These are phyloP conservation scores for Anadara kagoshimensis DNA, from an alignment of 1,140 invertebrate genomes.

Conservation along the genomic window DNA sequence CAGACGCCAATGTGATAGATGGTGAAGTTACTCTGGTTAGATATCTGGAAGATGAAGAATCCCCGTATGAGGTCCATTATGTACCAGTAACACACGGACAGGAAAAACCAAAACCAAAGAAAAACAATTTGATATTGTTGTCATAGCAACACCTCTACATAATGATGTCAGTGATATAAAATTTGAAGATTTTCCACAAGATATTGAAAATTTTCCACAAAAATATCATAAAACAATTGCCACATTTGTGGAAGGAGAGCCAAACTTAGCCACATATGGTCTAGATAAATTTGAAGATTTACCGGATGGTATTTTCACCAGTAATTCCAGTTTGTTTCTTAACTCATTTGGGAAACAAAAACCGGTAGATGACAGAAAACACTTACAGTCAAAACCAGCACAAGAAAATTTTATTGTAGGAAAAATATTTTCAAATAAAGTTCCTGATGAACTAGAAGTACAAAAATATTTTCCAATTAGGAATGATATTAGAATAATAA, in stretches of 20 bases:
- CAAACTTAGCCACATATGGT: slow-evolving; percentile 76
- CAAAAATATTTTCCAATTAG: slow-evolving; percentile 76
- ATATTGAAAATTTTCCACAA: slow-evolving; percentile 59
- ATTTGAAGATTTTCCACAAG: slow-evolving; percentile 72
- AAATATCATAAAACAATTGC: slow-evolving; percentile 78
- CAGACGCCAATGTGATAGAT: slow-evolving; percentile 72
- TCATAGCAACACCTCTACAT: slow-evolving; percentile 78
- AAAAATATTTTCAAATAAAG: slow-evolving; percentile 76
- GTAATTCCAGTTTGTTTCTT: slow-evolving; percentile 71
- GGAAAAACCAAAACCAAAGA: slow-evolving; percentile 27
- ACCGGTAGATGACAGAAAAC: slow-evolving; percentile 66
- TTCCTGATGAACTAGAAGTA: slow-evolving; percentile 74
- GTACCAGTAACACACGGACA: neutral
- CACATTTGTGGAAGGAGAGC: slow-evolving; percentile 77
- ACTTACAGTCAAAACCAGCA: slow-evolving; percentile 26
- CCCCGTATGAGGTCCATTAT: slow-evolving; percentile 54
- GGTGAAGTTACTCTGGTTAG: slow-evolving; percentile 66
- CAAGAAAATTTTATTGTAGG: slow-evolving; percentile 26
- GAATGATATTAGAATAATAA: slow-evolving; percentile 66
- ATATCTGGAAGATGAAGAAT: slow-evolving; percentile 49
- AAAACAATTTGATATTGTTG: slow-evolving; percentile 78
- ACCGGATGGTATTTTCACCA: slow-evolving; percentile 74
- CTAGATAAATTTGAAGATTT: slow-evolving; percentile 63
- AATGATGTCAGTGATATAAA: slow-evolving; percentile 71
- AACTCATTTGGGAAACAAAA: slow-evolving; percentile 73